Base-by-base conservation (phyloP, 2,113 vertebrate species). In the Rhinopomastus cyanomelas region DNA sequence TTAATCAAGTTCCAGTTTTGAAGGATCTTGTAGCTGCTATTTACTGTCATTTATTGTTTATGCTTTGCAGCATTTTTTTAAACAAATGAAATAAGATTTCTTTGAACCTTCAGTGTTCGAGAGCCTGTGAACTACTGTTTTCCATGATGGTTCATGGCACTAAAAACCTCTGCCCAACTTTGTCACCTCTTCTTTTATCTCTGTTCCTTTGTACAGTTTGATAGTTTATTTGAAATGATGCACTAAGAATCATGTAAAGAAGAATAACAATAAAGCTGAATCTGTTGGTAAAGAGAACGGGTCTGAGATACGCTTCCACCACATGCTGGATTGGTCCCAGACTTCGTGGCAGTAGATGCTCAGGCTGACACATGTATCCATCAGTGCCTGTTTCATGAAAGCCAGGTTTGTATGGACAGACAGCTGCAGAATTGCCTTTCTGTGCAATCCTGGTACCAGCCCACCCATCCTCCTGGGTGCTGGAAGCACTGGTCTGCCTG, bases 231-330 rank as follows among this genome's bases (percentile, higher is more conserved):
- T 97, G 94, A 96, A 95, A 96, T 46, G 88, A 93, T 93, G 94
- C 92, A 96, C 96, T 96, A 95, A 92, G 89, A 95, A 79, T 97
- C 97, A 66, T 98, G 97, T 98, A 97, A 95, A 98, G 98, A 98
- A 97, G 96, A 97, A 96, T 98, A 98, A 98, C 97, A 98, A 98
- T 98, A 98, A 98, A 98, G 97, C 97, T 97, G 98, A 98, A 98
- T 97, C 98, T 98, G 97, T 97, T 98, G 97, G 97, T 98, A 98
- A 98, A 98, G 98, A 98, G 95, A 98, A 97, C 91, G 98, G 97
- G 97, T 96, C 96, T 96, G 74, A 77, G 62, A 44, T 74, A 68
- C 44, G 15, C 34, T 87, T 85, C 71, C 95, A 92, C 93, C 7
- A 0, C 8, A 11, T 64, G 37, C 81, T 95, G 88, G 27, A 20